Evolutionary conservation across 1,140 invertebrate species (phyloP).

Genomic region (Euschistus heros): DNA sequence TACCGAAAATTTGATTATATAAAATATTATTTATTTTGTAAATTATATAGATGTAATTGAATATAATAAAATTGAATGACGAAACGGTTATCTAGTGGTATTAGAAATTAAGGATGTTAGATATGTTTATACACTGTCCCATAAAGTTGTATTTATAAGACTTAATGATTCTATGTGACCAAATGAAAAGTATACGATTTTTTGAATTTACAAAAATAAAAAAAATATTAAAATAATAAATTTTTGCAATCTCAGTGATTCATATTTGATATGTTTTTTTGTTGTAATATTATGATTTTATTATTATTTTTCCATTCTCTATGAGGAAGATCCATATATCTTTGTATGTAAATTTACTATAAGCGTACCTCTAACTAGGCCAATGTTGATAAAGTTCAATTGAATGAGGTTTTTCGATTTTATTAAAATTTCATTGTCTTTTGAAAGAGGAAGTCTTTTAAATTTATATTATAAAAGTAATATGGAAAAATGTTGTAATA

Average conservation of each 20-base stretch:
- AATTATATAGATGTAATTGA: constrained; percentile 15
- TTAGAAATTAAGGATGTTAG: constrained; percentile 25
- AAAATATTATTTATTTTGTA: constrained; percentile 20
- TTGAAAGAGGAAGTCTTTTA: neutral
- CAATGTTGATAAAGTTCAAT: no score
- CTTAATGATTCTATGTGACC: constrained; percentile 29
- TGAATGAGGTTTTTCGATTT: neutral
- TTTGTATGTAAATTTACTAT: no score
- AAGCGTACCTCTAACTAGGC: no score
- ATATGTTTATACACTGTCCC: constrained; percentile 24
- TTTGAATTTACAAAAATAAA: constrained; percentile 20
- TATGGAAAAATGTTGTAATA: no score
- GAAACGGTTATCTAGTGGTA: constrained; percentile 25
- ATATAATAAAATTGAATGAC: neutral
- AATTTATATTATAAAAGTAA: constrained; percentile 13
- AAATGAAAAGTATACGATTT: constrained; percentile 32
- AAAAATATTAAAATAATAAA: constrained; percentile 9
- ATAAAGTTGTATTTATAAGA: constrained; percentile 22
- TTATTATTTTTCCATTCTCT: no score
- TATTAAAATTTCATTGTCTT: constrained; percentile 23
- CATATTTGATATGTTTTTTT: constrained; percentile 26
- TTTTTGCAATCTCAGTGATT: constrained; percentile 22
- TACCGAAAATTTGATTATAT: constrained; percentile 18
- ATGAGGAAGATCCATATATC: no score
- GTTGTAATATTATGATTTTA: no score